Conservation (phyloP, 92 coral and sea anemone genomes). For the Palythoa heliodiscus region DNA sequence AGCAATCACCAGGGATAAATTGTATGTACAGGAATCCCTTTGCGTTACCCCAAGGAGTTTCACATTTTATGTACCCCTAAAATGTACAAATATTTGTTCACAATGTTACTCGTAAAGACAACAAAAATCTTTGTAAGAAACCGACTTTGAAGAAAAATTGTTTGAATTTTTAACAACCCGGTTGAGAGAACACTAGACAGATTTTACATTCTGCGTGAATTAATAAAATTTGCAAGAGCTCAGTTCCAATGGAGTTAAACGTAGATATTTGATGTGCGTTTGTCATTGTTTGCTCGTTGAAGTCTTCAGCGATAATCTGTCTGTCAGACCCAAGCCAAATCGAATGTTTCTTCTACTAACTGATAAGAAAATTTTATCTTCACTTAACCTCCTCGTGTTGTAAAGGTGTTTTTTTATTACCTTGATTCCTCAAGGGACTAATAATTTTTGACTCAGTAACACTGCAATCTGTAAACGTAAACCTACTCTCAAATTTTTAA, state of each 20-base stretch:
- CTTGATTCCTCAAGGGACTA: conserved; percentile 33
- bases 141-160: background rate
- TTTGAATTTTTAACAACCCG: background rate
- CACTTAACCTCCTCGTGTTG: background rate
- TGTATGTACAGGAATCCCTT: conserved; percentile 74
- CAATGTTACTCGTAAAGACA: conserved; percentile 21
- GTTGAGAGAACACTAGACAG: background rate
- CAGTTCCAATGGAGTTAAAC: background rate
- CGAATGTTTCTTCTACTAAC: background rate
- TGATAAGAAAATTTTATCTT: background rate
- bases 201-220: conserved; percentile 4
- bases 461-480: conserved; percentile 1
- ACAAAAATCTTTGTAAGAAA: background rate
- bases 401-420: conserved; percentile 10
- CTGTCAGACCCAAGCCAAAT: background rate
- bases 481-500: background rate
- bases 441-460: conserved; percentile 10
- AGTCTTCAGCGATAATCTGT: background rate
- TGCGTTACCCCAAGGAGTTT: conserved; percentile 69
- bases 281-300: background rate
- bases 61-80: conserved; percentile 75
- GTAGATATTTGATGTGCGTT: background rate
- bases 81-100: background rate
- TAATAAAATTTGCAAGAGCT: too few species aligned
- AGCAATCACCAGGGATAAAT: conserved; percentile 53